A percentile compares a stretch with the other conserved stretches of the same genome.
Evolutionary conservation across 2,797 vertebrate genomes (phyloP).

Genomic region (Lacerta bilineata): DNA sequence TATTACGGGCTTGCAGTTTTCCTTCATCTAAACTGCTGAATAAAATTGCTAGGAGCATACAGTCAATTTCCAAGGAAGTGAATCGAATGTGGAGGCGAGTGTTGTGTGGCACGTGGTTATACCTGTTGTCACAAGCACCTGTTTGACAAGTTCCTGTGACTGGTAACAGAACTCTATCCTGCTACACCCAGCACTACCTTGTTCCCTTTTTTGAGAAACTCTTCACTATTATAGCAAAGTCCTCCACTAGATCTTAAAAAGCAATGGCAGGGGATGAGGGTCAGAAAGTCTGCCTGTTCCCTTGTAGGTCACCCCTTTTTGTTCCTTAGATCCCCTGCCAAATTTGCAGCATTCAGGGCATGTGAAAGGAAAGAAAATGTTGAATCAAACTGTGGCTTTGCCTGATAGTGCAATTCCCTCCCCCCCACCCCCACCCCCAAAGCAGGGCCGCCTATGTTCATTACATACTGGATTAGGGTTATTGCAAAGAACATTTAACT

Average conservation of each 20-base stretch:
- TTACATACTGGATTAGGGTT: not conserved
- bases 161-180: not conserved
- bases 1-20: slow-evolving; percentile 2
- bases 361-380: not conserved
- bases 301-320: not conserved
- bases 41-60: not conserved
- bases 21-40: slow-evolving; percentile 6
- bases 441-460: not conserved
- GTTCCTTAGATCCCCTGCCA: not conserved
- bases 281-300: not conserved
- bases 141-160: not conserved
- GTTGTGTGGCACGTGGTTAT: not conserved
- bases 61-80: not conserved
- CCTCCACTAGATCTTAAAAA: not conserved
- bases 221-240: not conserved
- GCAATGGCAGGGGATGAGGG: not conserved
- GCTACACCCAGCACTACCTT: not conserved
- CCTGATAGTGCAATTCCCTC: not conserved
- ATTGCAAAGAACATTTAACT: slow-evolving; percentile 8
- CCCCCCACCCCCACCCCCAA: too few species aligned
- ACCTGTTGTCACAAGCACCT: not conserved
- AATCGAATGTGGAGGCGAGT: not conserved
- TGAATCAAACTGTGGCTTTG: not conserved
- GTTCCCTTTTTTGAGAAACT: not conserved
- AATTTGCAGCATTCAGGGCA: not conserved